These are phyloP conservation scores for Tridacna crocea DNA, from an alignment of 2,888 invertebrate genomes.

Conservation along the genomic window DNA sequence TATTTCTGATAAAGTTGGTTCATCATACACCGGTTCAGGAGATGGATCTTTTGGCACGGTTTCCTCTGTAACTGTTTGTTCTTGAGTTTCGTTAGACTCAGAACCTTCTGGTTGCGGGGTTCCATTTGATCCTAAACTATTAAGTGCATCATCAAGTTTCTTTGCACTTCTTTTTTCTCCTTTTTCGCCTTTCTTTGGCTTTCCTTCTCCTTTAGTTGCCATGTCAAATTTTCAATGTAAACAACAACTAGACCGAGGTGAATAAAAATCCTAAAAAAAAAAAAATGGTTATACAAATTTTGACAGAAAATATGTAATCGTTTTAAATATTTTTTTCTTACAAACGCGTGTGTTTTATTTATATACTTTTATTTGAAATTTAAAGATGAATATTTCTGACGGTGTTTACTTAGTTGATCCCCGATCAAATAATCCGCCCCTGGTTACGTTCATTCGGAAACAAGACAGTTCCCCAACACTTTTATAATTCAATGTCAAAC, in stretches of 20 bases:
- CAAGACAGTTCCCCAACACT: no score
- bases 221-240: constrained; percentile 70
- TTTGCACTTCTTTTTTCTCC: constrained; percentile 74
- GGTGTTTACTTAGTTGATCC: no score
- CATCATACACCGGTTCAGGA: constrained; percentile 81
- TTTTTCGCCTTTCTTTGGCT: constrained; percentile 74
- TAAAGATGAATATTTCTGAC: no score
- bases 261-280: neutral
- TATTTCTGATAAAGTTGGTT: constrained; percentile 80
- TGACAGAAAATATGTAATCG: neutral
- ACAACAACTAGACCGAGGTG: constrained; percentile 62
- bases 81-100: constrained; percentile 54
- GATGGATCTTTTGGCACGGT: constrained; percentile 71
- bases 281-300: neutral
- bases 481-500: no score
- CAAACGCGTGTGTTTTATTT: neutral
- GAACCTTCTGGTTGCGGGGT: constrained; percentile 66
- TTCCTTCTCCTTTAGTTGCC: constrained; percentile 75
- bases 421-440: no score
- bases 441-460: no score
- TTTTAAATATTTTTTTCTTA: neutral
- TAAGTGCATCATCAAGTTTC: constrained; percentile 74
- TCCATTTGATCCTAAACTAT: constrained; percentile 68
- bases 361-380: neutral
- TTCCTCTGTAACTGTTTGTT: constrained; percentile 42